These are phyloP conservation scores for Phataginus tricuspis DNA, from an alignment of 2,797 vertebrate species.

Conservation along the genomic window DNA sequence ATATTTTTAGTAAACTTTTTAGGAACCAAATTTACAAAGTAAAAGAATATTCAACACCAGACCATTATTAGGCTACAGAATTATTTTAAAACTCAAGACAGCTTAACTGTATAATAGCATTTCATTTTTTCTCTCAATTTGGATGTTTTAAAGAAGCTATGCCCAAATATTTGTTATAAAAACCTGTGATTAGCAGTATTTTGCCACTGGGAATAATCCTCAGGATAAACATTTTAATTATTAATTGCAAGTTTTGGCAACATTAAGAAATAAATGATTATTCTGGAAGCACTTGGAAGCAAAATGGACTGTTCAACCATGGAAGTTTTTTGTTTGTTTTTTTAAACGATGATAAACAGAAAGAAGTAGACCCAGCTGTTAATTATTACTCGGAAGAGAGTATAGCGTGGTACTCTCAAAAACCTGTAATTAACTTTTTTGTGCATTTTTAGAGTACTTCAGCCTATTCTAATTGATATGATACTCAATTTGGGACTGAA, in stretches of 20 bases:
- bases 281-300: neutral
- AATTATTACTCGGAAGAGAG: neutral
- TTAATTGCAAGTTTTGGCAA: neutral
- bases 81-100: neutral
- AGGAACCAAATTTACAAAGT: neutral
- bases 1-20: neutral
- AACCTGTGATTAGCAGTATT: neutral
- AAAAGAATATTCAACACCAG: neutral
- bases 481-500: neutral
- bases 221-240: conserved; percentile 10
- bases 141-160: neutral
- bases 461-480: neutral
- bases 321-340: neutral
- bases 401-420: neutral
- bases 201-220: neutral
- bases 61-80: neutral
- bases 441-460: neutral
- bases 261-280: conserved; percentile 23
- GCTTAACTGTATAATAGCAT: neutral
- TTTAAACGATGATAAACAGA: neutral
- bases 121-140: neutral
- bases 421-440: neutral
- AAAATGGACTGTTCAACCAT: neutral
- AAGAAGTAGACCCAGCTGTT: neutral
- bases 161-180: neutral